phyloP scores from a whole-genome alignment of 1,140 invertebrate genomes.

The Drosophila dunni region DNA sequence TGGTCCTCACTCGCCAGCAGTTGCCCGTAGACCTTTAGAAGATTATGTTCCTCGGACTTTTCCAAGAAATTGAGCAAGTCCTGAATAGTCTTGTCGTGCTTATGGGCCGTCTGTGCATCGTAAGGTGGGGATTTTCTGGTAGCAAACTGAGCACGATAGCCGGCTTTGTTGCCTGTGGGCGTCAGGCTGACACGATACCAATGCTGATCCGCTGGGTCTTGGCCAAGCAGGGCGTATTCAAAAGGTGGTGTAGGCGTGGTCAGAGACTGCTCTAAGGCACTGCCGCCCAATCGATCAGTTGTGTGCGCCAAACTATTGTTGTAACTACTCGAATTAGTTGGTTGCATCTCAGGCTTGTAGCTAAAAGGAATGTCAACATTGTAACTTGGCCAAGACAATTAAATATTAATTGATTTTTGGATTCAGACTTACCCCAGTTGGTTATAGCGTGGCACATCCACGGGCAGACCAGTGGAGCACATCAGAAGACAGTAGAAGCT shows the following conservation, averaged over 20 bases:
- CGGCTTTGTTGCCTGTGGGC: conserved; percentile 39
- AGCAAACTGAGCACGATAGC: conserved; percentile 57
- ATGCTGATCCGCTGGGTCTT: conserved; percentile 66
- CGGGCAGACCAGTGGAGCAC: conserved; percentile 25
- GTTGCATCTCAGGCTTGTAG: neutral
- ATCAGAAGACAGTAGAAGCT: conserved; percentile 37
- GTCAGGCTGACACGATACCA: conserved; percentile 69
- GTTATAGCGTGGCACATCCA: conserved; percentile 47
- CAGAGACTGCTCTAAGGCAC: neutral
- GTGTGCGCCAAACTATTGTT: conserved; percentile 17
- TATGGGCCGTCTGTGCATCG: conserved; percentile 54
- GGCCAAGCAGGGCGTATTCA: conserved; percentile 61
- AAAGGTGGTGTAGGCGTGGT: conserved; percentile 35
- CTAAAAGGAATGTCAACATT: conserved; percentile 17
- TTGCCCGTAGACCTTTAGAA: conserved; percentile 56
- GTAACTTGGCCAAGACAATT: neutral
- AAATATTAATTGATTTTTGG: too few relatives aligned
- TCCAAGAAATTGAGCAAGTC: conserved; percentile 62
- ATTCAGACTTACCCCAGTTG: conserved; percentile 51
- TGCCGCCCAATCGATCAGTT: conserved; percentile 22
- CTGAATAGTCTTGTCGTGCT: conserved; percentile 65
- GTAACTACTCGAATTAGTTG: conserved; percentile 10
- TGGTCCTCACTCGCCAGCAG: conserved; percentile 35
- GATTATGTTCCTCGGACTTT: conserved; percentile 57
- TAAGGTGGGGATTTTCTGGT: conserved; percentile 59